Conservation (phyloP, 2,113 vertebrate species). For the Nesoenas mayeri region DNA sequence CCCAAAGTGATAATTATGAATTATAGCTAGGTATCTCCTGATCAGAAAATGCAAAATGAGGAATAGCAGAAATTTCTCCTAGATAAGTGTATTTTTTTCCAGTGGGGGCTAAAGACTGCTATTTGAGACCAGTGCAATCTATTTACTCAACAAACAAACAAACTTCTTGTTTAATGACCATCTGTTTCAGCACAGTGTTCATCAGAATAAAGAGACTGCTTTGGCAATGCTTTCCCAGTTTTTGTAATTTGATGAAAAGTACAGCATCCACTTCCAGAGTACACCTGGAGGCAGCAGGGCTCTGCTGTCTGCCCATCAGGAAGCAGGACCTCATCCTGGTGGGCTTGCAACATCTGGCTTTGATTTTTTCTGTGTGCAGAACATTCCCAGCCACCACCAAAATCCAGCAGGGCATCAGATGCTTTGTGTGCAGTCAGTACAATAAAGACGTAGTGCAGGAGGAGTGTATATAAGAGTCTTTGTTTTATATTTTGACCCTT, state of each 20-base stretch:
- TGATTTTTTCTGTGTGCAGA: fast-evolving
- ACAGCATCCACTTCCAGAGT: neutral
- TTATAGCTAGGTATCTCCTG: neutral
- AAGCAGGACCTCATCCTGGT: neutral
- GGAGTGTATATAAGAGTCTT: neutral
- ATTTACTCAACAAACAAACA: neutral
- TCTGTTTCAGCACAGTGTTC: neutral
- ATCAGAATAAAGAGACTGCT: neutral
- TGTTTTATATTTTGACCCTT: neutral
- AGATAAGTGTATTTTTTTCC: neutral
- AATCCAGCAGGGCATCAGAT: neutral
- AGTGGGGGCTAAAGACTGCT: neutral
- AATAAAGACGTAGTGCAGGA: neutral
- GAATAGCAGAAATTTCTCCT: neutral
- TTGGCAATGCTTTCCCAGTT: neutral
- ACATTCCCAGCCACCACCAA: fast-evolving
- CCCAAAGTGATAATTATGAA: neutral
- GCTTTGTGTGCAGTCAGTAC: fast-evolving
- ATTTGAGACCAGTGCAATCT: neutral
- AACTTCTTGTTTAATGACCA: neutral
- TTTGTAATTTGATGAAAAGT: neutral
- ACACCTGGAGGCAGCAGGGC: neutral
- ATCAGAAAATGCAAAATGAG: neutral
- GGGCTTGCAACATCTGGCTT: neutral
- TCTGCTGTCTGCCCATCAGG: neutral